phyloP scores from a whole-genome alignment of 2,113 vertebrate species.

The pig (Sus scrofa) region DNA sequence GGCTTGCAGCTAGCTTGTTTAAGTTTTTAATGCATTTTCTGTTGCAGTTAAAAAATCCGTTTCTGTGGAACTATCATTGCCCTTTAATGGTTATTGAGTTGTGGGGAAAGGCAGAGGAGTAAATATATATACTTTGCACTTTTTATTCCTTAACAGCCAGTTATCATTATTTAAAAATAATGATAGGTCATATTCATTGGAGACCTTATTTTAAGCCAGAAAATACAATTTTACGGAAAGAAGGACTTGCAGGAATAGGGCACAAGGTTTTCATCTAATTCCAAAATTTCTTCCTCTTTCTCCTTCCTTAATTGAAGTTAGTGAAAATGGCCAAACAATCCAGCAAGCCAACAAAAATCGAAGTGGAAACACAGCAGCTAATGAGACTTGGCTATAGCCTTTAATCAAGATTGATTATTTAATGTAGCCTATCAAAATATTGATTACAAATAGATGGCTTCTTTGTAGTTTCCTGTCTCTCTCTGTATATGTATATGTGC shows the following conservation, averaged over 20 bases:
- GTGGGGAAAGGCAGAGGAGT: conserved; percentile 66
- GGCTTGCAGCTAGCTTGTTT: conserved; percentile 84
- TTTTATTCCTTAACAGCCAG: conserved; percentile 46
- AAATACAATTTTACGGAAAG: conserved; percentile 69
- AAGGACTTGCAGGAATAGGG: conserved; percentile 77
- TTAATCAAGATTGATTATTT: conserved; percentile 71
- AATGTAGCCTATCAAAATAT: conserved; percentile 54
- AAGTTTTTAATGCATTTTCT: conserved; percentile 81
- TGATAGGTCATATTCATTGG: conserved; percentile 42
- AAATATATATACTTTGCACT: conserved; percentile 44
- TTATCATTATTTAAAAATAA: conserved; percentile 71
- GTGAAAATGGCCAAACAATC: conserved; percentile 43
- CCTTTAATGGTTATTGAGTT: conserved; percentile 76
- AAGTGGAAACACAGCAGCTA: conserved; percentile 49
- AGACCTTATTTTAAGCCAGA: conserved; percentile 13
- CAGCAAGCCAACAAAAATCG: conserved; percentile 30
- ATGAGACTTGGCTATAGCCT: conserved; percentile 50
- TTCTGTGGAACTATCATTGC: conserved; percentile 77
- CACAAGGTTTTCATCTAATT: conserved; percentile 66
- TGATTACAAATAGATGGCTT: conserved; percentile 3
- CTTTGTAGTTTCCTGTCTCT: not conserved
- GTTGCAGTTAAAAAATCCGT: conserved; percentile 72
- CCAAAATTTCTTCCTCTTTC: conserved; percentile 30
- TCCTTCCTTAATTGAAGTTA: conserved; percentile 68
- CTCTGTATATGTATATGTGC: not conserved